These are phyloP conservation scores for Alca torda DNA, from an alignment of 2,797 vertebrate species.

Conservation along the genomic window DNA sequence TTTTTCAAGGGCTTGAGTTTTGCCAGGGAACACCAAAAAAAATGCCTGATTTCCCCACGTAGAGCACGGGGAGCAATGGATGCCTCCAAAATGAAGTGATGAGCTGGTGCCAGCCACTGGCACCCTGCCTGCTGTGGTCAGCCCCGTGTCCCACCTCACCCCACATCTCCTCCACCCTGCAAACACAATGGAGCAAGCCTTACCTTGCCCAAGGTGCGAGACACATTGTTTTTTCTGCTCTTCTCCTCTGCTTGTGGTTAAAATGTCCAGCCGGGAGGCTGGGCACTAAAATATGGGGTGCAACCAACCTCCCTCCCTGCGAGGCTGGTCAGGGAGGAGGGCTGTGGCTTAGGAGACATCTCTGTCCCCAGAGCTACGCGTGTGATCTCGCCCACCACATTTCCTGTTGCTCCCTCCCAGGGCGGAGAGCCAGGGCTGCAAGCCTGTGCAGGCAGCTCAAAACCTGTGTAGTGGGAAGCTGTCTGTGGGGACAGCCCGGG, in stretches of 20 bases:
- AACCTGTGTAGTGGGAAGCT: fast-evolving
- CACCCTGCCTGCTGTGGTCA: not conserved
- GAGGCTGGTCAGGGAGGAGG: not conserved
- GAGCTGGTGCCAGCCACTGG: not conserved
- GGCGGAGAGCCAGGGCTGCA: fast-evolving
- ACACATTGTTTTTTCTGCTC: not conserved
- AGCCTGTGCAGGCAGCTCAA: not conserved
- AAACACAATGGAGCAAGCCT: not conserved
- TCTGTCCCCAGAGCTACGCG: fast-evolving
- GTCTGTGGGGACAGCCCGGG: not conserved
- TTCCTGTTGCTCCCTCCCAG: not conserved
- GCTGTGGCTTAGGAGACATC: not conserved
- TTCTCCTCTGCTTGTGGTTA: not conserved
- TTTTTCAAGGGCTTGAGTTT: not conserved
- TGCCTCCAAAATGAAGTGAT: not conserved
- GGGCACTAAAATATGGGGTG: not conserved
- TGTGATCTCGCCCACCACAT: not conserved
- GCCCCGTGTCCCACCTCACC: fast-evolving
- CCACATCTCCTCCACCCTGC: not conserved
- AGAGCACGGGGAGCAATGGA: not conserved
- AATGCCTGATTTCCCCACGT: not conserved
- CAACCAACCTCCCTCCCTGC: not conserved
- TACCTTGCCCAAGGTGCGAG: not conserved
- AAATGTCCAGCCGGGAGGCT: not conserved
- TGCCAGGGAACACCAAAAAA: not conserved